Percentiles rank a stretch among this genome's conserved stretches.
Conservation (phyloP, 2,797 vertebrate genomes). For the Iguana delicatissima region DNA sequence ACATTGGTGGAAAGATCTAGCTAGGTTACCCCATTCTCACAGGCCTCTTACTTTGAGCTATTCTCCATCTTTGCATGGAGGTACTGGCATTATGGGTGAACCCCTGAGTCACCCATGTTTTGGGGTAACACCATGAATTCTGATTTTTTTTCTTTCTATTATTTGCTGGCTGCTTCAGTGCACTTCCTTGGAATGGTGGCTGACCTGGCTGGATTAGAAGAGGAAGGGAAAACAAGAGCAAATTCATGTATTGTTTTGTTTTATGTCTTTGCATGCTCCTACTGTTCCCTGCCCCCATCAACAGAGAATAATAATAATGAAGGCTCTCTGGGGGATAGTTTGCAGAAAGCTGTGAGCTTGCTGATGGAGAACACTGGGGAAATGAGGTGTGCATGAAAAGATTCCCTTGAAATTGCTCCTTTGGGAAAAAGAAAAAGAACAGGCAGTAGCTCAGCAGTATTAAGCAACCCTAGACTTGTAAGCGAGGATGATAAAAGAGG, state of each 20-base stretch:
- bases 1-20: too few species aligned
- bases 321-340: constrained; percentile 3
- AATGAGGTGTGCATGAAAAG: constrained; percentile 15
- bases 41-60: too few species aligned
- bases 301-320: not conserved
- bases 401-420: constrained; percentile 18
- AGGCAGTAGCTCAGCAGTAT: not conserved
- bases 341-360: constrained; percentile 17
- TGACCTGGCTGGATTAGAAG: not conserved
- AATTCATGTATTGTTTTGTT: not conserved
- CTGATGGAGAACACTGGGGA: constrained; percentile 13
- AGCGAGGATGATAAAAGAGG: not conserved
- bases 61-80: too few species aligned
- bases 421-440: constrained; percentile 2
- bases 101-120: too few species aligned
- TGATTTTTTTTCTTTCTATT: not conserved
- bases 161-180: not conserved
- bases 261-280: not conserved
- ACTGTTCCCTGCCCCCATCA: constrained; percentile 4
- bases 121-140: too few species aligned
- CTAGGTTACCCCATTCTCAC: too few species aligned
- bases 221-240: not conserved
- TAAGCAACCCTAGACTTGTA: not conserved
- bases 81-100: too few species aligned
- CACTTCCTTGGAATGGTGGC: not conserved